A percentile compares a stretch with the other conserved stretches of the same genome.
Conservation (phyloP, 2,113 vertebrate species). For the Grus americana region DNA sequence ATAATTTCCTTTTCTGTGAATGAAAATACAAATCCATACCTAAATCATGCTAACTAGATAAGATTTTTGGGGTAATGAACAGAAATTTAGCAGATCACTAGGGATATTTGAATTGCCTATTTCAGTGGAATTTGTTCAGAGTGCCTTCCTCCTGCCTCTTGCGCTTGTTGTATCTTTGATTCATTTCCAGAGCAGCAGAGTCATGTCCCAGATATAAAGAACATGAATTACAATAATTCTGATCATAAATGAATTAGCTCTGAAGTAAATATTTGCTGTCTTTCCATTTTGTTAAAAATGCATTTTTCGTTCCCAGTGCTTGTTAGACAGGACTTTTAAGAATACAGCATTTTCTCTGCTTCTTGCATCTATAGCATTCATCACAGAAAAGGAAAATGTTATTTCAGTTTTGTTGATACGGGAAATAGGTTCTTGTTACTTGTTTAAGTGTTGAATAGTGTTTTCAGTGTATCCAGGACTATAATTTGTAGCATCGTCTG, state of each 20-base stretch:
- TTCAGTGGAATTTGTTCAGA: neutral
- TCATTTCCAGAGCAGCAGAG: neutral
- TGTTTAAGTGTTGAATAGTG: neutral
- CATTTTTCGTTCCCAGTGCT: neutral
- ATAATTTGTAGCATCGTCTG: neutral
- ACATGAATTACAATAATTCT: neutral
- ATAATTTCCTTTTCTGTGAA: constrained; percentile 34
- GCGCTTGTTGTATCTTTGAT: neutral
- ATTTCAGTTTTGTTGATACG: neutral
- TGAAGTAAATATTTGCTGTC: neutral
- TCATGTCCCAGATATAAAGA: neutral
- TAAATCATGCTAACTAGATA: neutral
- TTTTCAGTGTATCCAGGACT: neutral
- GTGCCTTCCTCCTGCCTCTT: neutral
- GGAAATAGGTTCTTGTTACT: neutral
- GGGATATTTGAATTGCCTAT: neutral
- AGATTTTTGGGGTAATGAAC: neutral
- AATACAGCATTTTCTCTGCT: neutral
- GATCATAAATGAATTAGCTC: neutral
- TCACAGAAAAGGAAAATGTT: constrained; percentile 3
- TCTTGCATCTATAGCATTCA: neutral
- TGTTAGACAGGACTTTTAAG: neutral
- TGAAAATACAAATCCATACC: neutral
- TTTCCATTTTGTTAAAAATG: neutral
- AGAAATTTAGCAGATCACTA: neutral